Percentiles rank a stretch among this genome's conserved stretches.
Conservation (phyloP, 1,140 invertebrate species). For the Bradysia coprophila region DNA sequence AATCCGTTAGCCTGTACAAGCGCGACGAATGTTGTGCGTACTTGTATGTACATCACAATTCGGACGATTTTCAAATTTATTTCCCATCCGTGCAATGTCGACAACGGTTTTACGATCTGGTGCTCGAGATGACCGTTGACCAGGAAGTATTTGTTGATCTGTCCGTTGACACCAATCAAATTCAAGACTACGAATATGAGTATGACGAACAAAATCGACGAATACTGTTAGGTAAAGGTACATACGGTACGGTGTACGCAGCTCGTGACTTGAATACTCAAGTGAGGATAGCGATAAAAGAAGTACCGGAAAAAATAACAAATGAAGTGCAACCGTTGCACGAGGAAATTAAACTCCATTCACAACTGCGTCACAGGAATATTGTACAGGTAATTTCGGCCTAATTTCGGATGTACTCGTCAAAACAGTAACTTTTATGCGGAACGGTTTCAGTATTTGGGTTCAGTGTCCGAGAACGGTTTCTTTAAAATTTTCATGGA, state of each 20-base stretch:
- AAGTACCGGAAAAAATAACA: conserved; percentile 90
- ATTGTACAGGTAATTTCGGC: conserved; percentile 74
- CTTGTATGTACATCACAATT: conserved; percentile 95
- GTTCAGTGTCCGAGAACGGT: conserved; percentile 85
- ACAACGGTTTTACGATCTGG: conserved; percentile 61
- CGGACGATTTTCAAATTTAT: conserved; percentile 97
- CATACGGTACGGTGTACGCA: conserved; percentile 90
- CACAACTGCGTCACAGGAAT: conserved; percentile 87
- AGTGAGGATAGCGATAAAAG: conserved; percentile 92
- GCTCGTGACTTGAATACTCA: conserved; percentile 89
- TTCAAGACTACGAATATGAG: conserved; percentile 84
- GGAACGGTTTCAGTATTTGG: conserved; percentile 76
- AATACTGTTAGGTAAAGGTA: conserved; percentile 84
- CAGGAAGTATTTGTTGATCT: conserved; percentile 72
- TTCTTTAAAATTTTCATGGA: conserved; percentile 99
- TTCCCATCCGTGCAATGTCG: conserved; percentile 78
- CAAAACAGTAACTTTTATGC: too few relatives aligned
- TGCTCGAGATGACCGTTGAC: conserved; percentile 68
- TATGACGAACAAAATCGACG: conserved; percentile 75
- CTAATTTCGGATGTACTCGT: too few relatives aligned
- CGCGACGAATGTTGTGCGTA: conserved; percentile 90
- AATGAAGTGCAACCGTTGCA: conserved; percentile 96
- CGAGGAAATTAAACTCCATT: conserved; percentile 96
- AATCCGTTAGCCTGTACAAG: conserved; percentile 88
- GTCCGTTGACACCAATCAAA: conserved; percentile 15